phyloP scores from a whole-genome alignment of 1,140 invertebrate genomes.

The Heterodera carotae region DNA sequence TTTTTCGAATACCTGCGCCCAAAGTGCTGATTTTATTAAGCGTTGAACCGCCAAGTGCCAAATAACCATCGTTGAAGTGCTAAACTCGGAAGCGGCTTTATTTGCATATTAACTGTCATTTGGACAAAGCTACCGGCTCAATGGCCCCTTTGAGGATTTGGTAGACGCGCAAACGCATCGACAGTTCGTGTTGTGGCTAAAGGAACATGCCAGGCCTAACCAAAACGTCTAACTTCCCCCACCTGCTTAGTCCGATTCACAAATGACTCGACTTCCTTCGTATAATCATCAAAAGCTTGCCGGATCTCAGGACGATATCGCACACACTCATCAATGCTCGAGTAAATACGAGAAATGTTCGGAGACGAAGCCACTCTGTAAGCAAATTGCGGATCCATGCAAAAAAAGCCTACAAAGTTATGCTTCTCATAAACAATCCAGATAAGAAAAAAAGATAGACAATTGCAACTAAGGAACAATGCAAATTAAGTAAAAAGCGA shows the following conservation, averaged over 20 bases:
- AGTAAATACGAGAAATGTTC: background rate
- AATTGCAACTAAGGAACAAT: too few species aligned
- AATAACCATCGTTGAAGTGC: conserved; percentile 28
- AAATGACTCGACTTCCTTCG: background rate
- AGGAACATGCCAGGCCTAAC: background rate
- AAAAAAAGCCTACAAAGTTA: background rate
- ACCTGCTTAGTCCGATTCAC: background rate
- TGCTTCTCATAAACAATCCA: too few species aligned
- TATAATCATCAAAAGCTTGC: background rate
- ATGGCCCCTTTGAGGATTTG: conserved; percentile 3
- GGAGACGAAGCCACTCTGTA: background rate
- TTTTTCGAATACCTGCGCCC: conserved; percentile 2
- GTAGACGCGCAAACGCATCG: background rate
- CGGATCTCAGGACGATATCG: background rate
- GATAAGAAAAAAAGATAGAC: too few species aligned
- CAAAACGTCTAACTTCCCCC: background rate
- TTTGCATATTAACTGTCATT: background rate
- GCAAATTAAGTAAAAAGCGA: too few species aligned
- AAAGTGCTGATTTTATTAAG: conserved; percentile 39
- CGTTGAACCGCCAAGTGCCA: conserved; percentile 41
- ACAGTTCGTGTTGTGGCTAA: background rate
- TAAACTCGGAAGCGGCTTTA: background rate
- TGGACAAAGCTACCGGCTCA: conserved; percentile 8
- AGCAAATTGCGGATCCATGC: background rate
- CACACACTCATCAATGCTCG: background rate